Conservation (phyloP, 1,140 invertebrate genomes). For the Microvelia longipes region DNA sequence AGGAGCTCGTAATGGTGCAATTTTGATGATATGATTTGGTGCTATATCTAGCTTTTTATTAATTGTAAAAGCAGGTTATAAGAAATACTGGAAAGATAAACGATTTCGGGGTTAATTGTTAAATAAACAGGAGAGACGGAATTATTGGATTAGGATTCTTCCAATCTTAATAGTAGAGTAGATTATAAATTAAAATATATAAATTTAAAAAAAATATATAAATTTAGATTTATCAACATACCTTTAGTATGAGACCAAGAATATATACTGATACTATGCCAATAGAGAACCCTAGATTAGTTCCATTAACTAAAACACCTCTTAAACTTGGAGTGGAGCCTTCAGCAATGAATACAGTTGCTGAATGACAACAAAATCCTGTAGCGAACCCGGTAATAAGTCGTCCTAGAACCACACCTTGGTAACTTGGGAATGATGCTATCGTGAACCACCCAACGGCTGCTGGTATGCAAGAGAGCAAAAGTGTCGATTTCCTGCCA, state of each 20-base stretch:
- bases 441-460: slow-evolving; percentile 41
- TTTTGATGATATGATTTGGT: too few relatives aligned
- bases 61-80: too few relatives aligned
- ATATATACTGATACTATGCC: slow-evolving; percentile 44
- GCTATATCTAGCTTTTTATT: too few relatives aligned
- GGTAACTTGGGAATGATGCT: slow-evolving; percentile 27
- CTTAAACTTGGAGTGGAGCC: slow-evolving; percentile 37
- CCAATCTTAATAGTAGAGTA: too few relatives aligned
- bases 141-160: too few relatives aligned
- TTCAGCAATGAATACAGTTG: slow-evolving; percentile 45
- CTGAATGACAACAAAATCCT: slow-evolving; percentile 41
- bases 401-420: slow-evolving; percentile 39
- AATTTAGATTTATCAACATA: too few relatives aligned
- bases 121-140: too few relatives aligned
- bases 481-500: slow-evolving; percentile 39
- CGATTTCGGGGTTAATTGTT: too few relatives aligned
- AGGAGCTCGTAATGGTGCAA: too few relatives aligned
- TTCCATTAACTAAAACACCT: slow-evolving; percentile 42
- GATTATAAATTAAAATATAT: too few relatives aligned
- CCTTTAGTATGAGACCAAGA: slow-evolving; percentile 40
- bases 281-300: slow-evolving; percentile 40
- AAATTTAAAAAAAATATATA: too few relatives aligned
- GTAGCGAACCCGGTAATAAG: slow-evolving; percentile 44
- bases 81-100: too few relatives aligned
- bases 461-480: slow-evolving; percentile 36